Conservation (phyloP, 2,888 invertebrate species). For the Myathropa florea region DNA sequence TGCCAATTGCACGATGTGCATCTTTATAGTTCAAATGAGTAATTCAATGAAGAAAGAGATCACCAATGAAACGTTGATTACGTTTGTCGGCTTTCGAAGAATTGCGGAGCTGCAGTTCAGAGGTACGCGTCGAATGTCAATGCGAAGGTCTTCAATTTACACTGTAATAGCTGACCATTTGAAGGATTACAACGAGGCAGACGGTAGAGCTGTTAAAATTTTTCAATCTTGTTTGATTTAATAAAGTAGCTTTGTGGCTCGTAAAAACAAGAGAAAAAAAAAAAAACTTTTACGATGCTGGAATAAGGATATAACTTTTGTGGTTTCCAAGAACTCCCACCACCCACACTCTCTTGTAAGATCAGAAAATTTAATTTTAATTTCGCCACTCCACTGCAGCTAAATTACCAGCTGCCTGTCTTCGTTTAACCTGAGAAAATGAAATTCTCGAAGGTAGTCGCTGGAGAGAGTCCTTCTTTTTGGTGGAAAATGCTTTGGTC, state of each 20-base stretch:
- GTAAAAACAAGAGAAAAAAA: not conserved
- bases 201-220: not conserved
- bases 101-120: conserved; percentile 22
- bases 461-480: not conserved
- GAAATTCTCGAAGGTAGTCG: not conserved
- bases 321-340: not conserved
- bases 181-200: not conserved
- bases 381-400: not conserved
- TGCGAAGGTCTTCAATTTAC: not conserved
- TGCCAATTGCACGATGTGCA: conserved; percentile 68
- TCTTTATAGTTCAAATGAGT: conserved; percentile 49
- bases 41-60: conserved; percentile 59
- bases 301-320: not conserved
- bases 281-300: not conserved
- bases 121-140: conserved; percentile 27
- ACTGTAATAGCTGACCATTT: not conserved
- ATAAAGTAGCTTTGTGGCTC: not conserved
- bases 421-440: not conserved
- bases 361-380: not conserved
- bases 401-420: not conserved
- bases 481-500: not conserved
- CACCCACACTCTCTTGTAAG: not conserved
- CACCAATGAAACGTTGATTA: conserved; percentile 53
- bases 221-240: not conserved
- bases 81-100: conserved; percentile 56